These are phyloP conservation scores for Drosophila melanosoma DNA, from an alignment of 2,888 invertebrate genomes.

Conservation along the genomic window DNA sequence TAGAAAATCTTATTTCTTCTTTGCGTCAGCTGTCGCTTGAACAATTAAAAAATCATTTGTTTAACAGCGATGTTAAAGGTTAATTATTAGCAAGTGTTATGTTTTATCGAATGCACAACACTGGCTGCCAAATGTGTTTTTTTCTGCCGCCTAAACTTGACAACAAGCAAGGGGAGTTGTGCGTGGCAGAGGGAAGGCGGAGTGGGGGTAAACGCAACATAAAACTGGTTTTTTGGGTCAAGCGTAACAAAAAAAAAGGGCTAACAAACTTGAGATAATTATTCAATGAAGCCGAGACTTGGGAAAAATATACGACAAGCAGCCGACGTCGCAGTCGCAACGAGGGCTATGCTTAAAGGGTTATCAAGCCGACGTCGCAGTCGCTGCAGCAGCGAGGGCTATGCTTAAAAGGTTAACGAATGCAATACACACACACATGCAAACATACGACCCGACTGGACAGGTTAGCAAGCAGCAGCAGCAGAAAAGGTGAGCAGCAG, in stretches of 20 bases:
- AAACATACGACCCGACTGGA: slow-evolving; percentile 32
- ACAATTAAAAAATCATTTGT: slow-evolving; percentile 72
- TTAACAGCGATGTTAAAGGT: slow-evolving; percentile 7
- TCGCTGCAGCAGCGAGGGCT: slow-evolving; percentile 44
- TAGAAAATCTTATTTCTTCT: slow-evolving; percentile 16
- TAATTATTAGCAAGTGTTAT: slow-evolving; percentile 36
- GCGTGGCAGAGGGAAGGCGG: slow-evolving; percentile 58
- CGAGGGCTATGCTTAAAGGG: slow-evolving; percentile 64
- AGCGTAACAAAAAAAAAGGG: slow-evolving; percentile 45
- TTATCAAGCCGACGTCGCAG: slow-evolving; percentile 52
- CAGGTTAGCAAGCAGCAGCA: slow-evolving; percentile 49
- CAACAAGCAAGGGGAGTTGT: slow-evolving; percentile 49
- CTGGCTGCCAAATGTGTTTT: slow-evolving; percentile 21
- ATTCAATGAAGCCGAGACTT: slow-evolving; percentile 73
- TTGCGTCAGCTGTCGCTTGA: slow-evolving; percentile 21
- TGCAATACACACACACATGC: slow-evolving; percentile 10
- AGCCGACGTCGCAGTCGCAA: slow-evolving; percentile 33
- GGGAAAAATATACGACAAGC: slow-evolving; percentile 21
- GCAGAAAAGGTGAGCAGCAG: slow-evolving; percentile 46
- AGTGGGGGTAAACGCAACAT: slow-evolving; percentile 57
- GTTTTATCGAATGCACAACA: slow-evolving; percentile 68
- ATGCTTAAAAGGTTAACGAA: slow-evolving; percentile 65
- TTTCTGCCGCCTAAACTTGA: slow-evolving; percentile 48
- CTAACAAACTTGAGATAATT: slow-evolving; percentile 72
- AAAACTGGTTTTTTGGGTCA: slow-evolving; percentile 74